Evolutionary conservation across 2,888 invertebrate genomes (phyloP).

Genomic region (Meloe dianella): DNA sequence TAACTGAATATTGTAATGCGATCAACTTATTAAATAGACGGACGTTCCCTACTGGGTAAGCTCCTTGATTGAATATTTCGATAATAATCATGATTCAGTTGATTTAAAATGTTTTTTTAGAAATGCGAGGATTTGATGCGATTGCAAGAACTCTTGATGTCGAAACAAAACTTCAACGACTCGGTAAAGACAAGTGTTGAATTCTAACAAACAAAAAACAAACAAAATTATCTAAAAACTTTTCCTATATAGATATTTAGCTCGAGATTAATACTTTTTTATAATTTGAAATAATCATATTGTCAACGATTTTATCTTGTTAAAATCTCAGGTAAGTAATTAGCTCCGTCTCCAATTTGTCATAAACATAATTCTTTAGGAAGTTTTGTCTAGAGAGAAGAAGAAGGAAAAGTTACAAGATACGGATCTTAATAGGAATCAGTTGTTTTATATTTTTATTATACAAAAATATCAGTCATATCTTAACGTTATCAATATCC

Average conservation of each 20-base stretch:
- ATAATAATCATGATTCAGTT: constrained; percentile 18
- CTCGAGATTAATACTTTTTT: neutral
- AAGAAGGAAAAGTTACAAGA: neutral
- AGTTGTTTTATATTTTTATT: neutral
- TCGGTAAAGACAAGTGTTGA: too few relatives aligned
- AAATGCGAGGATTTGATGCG: neutral
- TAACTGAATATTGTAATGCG: constrained; percentile 57
- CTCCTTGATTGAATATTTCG: constrained; percentile 33
- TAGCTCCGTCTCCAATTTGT: constrained; percentile 7
- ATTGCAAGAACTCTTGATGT: too few relatives aligned
- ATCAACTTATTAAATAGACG: constrained; percentile 48
- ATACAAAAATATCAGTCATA: constrained; percentile 23
- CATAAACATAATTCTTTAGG: constrained; percentile 8
- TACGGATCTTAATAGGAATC: neutral
- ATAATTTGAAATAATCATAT: constrained; percentile 1
- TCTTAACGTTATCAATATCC: constrained; percentile 35
- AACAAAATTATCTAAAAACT: neutral
- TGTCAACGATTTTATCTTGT: neutral
- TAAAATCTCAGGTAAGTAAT: neutral
- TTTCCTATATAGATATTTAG: too few relatives aligned
- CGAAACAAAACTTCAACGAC: too few relatives aligned
- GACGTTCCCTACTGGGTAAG: constrained; percentile 42
- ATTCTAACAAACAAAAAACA: too few relatives aligned
- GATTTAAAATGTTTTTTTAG: neutral
- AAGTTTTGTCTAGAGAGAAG: neutral